These are phyloP conservation scores for Tenualosa thibaudeaui DNA, from an alignment of 2,797 vertebrate species.

Conservation along the genomic window DNA sequence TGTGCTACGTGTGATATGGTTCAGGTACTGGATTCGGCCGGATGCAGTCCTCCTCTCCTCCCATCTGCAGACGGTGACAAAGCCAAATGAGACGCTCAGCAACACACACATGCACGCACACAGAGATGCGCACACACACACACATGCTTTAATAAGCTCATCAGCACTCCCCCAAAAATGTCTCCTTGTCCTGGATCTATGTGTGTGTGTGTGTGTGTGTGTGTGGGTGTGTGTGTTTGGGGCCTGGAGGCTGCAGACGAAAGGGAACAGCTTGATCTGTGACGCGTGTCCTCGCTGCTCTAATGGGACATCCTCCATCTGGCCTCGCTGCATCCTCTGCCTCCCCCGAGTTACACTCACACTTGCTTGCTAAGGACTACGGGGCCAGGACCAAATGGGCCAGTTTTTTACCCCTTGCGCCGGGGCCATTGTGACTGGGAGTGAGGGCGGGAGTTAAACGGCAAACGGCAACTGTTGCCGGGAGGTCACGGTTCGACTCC, in stretches of 20 bases:
- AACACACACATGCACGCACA: constrained; percentile 36
- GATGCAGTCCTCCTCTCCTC: constrained; percentile 95
- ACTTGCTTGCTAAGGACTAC: neutral
- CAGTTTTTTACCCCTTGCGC: neutral
- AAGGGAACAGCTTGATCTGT: constrained; percentile 16
- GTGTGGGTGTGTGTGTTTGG: neutral
- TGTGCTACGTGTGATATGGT: constrained; percentile 96
- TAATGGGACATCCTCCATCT: constrained; percentile 13
- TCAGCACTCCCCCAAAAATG: neutral
- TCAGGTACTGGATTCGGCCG: constrained; percentile 96
- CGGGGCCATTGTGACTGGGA: neutral
- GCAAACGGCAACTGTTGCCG: neutral
- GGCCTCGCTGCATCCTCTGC: neutral
- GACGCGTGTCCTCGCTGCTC: neutral
- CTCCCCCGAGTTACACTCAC: neutral
- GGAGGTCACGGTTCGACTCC: neutral
- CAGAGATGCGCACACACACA: neutral
- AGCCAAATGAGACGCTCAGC: constrained; percentile 62
- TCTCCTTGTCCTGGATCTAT: constrained; percentile 7
- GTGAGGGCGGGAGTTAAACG: neutral
- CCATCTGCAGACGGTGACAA: constrained; percentile 78
- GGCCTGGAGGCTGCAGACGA: neutral
- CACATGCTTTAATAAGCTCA: neutral
- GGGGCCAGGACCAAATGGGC: neutral
- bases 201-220: neutral